Evolutionary conservation across 2,797 vertebrate species (phyloP).

Genomic region (Mormyrops boulengeri): DNA sequence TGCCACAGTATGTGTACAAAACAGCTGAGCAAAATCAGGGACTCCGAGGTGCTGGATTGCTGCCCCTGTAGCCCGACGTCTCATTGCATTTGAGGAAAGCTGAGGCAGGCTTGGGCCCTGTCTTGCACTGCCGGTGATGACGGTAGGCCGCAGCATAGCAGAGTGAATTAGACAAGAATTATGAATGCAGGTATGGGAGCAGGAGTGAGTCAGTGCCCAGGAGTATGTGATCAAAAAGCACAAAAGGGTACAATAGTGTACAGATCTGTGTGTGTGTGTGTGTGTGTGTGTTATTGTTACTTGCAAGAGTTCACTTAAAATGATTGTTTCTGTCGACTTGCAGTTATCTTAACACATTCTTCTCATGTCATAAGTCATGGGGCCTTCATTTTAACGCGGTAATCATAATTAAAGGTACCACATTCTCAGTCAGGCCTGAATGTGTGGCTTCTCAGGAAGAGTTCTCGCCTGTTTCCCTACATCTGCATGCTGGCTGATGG

Average conservation of each 20-base stretch:
- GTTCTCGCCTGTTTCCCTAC: neutral
- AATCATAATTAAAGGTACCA: neutral
- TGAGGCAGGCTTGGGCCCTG: neutral
- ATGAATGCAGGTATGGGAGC: neutral
- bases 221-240: neutral
- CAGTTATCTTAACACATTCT: neutral
- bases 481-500: neutral
- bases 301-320: neutral
- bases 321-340: neutral
- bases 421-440: neutral
- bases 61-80: neutral
- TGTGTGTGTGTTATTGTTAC: neutral
- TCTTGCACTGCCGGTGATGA: conserved; percentile 21
- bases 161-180: neutral
- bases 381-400: neutral
- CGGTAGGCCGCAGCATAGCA: neutral
- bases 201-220: neutral
- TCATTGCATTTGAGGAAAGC: neutral
- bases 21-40: neutral
- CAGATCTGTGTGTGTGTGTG: neutral
- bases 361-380: neutral
- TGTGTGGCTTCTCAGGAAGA: neutral
- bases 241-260: neutral
- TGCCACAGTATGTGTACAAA: neutral
- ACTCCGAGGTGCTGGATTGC: neutral